Base-by-base conservation (phyloP, 2,888 invertebrate genomes). In the Tipula lateralis region DNA sequence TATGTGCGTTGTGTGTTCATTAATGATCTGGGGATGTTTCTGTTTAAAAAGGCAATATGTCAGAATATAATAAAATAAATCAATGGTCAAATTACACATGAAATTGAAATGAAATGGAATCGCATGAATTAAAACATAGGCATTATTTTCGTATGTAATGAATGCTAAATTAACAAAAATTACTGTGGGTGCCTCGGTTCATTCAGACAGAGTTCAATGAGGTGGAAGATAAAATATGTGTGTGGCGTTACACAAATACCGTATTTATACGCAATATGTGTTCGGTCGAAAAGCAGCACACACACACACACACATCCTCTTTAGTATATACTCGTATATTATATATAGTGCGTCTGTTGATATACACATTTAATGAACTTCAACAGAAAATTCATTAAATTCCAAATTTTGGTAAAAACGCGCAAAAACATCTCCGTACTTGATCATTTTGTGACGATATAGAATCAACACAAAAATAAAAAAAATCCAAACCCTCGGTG, bases 21-120 rank as follows among this genome's bases (percentile, higher is more conserved):
- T 66, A 66, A 66, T 66, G 66, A 66, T 66, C 66, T 66, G 66
- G 66, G 66, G 66, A 66, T 66, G 66, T 66, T 66, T 66, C 66
- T 66, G 66, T 66, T 66, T 66, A 66, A 66, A 66, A 66, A 66
- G 66, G 66, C 66, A 66, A 66, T 66, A 66, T 66, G 66, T 66
- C 66, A 66, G 66, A 66, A 66, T 66, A 66, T 66, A 66, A 66
- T 66, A 66, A 66, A 66, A 66, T 66, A 66, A 66, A 66, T 66
- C 66, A 66, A 66, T 66, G 66, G 66, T 66, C 66, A 66, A 66
- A 66, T 66, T 66, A 66, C 66, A 66, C 66, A 66, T 66, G 66
- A 66, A 66, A 66, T 66, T 66, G 66, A 66, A 66, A 66, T 66
- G 66, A 66, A 66, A 66, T 66, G 66, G 66, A 66, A 66, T 66